Base-by-base conservation (phyloP, 2,113 vertebrate genomes). In the Alosa alosa region DNA sequence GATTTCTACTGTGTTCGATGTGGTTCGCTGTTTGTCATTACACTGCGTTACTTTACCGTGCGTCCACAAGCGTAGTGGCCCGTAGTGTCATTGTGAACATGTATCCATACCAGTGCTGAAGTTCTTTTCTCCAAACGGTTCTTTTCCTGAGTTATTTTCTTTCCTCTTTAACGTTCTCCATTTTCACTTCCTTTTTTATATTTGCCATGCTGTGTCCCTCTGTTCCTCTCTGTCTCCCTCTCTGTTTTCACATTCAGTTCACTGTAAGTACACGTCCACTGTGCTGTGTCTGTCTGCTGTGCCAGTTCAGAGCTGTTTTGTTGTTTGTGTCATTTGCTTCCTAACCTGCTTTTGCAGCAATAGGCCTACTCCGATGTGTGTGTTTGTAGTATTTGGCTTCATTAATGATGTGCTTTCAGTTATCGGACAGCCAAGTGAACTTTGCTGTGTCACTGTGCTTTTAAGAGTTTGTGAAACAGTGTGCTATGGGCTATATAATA, bases 191-290 rank as follows among this genome's bases (percentile, higher is more conserved):
- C 22, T 41, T 82, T 68, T 84, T 78, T 45, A 88, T 90, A 85
- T 87, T 84, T 85, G 90, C 75, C 89, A 86, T 91, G 83, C 89
- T 86, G 86, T 89, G 86, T 82, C 45, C 91, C 88, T 92, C 82
- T 92, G 36, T 36, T 41, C 25, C 11, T 78, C 13, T 39, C 72
- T 78, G 89, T 87, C 72, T 31, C 39, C 31, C 13, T 36, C 13
- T 36, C 31, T 36, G 31, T 78, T 78, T 36, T 3, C 72, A 36
- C 86, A 93, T 90, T 91, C 93, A 95, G 95, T 96, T 96, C 92
- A 81, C 92, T 52, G 95, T 96, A 94, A 95, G 94, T 96, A 94
- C 89, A 72, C 84, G 41, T 83, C 81, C 55, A 86, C 84, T 8
- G 45, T 20, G n/a, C 41, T 44, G 52, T 25, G 49, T 3, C 13